Conservation (phyloP, 2,113 vertebrate genomes). For the Corythornis cristatus region DNA sequence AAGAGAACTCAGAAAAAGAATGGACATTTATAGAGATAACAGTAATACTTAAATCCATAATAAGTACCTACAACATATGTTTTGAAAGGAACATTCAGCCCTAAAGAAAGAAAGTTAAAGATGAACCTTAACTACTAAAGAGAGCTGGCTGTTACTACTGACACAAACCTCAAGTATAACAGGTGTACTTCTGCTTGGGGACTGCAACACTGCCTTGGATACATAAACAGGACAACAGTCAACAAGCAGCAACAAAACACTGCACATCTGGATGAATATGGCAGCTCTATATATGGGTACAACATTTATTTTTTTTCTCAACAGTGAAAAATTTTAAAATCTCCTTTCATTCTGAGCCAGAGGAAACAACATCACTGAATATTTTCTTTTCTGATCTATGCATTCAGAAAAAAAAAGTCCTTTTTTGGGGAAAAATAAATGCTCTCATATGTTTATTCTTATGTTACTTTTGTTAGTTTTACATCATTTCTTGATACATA, state of each 20-base stretch:
- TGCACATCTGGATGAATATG: background rate
- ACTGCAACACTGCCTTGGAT: background rate
- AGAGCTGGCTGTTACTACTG: background rate
- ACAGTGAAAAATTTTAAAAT: background rate
- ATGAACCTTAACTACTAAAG: background rate
- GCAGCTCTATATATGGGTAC: background rate
- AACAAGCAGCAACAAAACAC: background rate
- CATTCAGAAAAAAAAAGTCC: background rate
- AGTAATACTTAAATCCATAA: background rate
- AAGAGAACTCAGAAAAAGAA: background rate
- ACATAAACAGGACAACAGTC: background rate
- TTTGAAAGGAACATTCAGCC: background rate
- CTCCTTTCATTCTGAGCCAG: background rate
- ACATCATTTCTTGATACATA: background rate
- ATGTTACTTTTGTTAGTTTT: background rate
- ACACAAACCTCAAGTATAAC: background rate
- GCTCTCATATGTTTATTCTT: background rate
- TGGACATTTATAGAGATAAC: background rate
- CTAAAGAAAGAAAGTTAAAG: background rate
- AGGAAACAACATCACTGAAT: background rate
- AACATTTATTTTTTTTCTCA: background rate
- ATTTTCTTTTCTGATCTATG: background rate
- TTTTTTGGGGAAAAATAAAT: background rate
- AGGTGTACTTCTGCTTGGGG: background rate
- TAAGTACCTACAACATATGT: background rate